These are phyloP conservation scores for Calypte anna DNA, from an alignment of 2,113 vertebrate species.

Conservation along the genomic window DNA sequence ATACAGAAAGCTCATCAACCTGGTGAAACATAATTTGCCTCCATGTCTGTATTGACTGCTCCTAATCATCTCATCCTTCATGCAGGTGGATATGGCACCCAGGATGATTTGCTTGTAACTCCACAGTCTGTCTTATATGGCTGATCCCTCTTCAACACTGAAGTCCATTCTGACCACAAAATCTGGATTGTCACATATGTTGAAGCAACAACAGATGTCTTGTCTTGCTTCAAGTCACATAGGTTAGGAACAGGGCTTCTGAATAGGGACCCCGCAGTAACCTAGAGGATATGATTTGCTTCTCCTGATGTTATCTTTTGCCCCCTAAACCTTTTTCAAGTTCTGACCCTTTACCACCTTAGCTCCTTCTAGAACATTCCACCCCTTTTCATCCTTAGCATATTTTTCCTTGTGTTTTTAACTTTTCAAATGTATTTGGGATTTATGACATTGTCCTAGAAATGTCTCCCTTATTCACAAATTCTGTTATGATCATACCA, in stretches of 20 bases:
- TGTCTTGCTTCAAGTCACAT: neutral
- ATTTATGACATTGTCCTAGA: neutral
- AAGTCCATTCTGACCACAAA: neutral
- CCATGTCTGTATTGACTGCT: neutral
- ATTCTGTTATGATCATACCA: neutral
- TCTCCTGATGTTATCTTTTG: neutral
- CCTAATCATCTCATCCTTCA: neutral
- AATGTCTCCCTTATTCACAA: neutral
- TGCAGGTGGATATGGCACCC: neutral
- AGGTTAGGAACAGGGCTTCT: neutral
- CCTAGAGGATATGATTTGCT: neutral
- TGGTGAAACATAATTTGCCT: neutral
- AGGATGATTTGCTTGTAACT: neutral
- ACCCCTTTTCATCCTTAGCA: fast-evolving
- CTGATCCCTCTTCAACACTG: neutral
- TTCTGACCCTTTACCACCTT: neutral
- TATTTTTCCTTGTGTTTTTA: neutral
- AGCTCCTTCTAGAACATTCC: neutral
- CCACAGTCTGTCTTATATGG: neutral
- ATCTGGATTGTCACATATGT: neutral
- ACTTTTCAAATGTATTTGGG: neutral
- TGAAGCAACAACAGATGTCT: neutral
- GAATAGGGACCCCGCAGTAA: neutral
- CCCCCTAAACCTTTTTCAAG: neutral
- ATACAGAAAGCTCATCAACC: neutral